Evolutionary conservation across 2,113 vertebrate species (phyloP), one percentile per base, ranked within the genome.

Genomic region (Corvus moneduloides): DNA sequence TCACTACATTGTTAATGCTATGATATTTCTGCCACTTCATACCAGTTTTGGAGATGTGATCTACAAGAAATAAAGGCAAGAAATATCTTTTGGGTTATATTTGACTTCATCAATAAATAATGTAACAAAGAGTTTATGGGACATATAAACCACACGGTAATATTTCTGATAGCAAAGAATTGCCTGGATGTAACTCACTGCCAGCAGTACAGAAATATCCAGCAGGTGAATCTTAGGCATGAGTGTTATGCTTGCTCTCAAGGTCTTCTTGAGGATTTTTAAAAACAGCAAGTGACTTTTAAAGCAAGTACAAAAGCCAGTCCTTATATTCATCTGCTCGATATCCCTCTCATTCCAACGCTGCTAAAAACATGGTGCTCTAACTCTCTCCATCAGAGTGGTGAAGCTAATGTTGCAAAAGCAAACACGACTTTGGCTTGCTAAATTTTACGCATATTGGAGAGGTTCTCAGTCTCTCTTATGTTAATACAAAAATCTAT

Each of bases 261-360:
- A 72, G 56, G 46, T n/a, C 5, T n/a, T 68, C 72, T 64, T 61
- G 16, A 83, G 6, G 30, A 56, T 49, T 52, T 49, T 87, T 59
- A 33, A 84, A 93, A 89, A 48, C 56, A 66, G 6, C 39, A 68
- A 86, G 35, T 8, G 11, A 93, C 85, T 97, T 83, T 62, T n/a
- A 91, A 73, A 92, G 89, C 28, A 92, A 89, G 51, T 88, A 51
- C 51, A 86, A 89, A 93, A 82, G 9, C 37, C 41, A 91, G 51
- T 44, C 35, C 43, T 87, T 68, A 54, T 61, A 49, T 16, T 92
- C 17, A 28, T 52, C 59, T 67, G 12, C 21, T 62, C 14, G 1
- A 43, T 54, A 84, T 12, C 8, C 41, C 26, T 63, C 37, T 51
- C 48, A 46, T 39, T 6, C 6, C 55, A 73, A 46, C 0, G 1